phyloP scores from a whole-genome alignment of 2,797 vertebrate species.

The Clarias pachynema region DNA sequence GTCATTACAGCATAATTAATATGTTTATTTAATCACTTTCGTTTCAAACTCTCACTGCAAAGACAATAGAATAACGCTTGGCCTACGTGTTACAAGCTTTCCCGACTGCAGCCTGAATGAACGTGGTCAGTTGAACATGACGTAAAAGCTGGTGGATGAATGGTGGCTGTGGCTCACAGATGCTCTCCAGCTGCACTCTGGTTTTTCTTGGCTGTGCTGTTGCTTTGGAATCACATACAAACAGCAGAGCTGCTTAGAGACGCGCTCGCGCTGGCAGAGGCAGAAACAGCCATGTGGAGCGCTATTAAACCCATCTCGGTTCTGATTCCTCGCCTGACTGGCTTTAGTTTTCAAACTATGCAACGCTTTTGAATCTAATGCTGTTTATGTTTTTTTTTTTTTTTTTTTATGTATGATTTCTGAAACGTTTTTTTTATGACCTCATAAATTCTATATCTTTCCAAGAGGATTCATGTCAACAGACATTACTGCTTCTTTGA shows the following conservation, averaged over 20 bases:
- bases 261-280: conserved; percentile 11
- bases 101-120: conserved; percentile 15
- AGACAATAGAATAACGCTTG: background rate
- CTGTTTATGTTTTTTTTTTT: conserved; percentile 21
- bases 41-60: background rate
- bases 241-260: conserved; percentile 31
- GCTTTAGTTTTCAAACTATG: conserved; percentile 19
- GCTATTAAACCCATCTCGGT: conserved; percentile 36
- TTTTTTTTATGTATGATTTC: conserved; percentile 16
- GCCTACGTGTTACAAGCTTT: background rate
- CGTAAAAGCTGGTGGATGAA: conserved; percentile 27
- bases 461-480: conserved; percentile 24
- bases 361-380: conserved; percentile 32
- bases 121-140: conserved; percentile 11
- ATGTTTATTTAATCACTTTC: background rate
- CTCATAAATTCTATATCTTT: conserved; percentile 43
- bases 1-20: background rate
- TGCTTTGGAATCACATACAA: conserved; percentile 36
- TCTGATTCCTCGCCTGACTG: conserved; percentile 1
- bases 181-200: conserved; percentile 61
- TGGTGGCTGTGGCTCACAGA: conserved; percentile 70
- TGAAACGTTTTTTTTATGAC: conserved; percentile 39
- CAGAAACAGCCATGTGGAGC: conserved; percentile 30
- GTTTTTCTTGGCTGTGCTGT: conserved; percentile 38
- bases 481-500: conserved; percentile 17